phyloP scores from a whole-genome alignment of 2,113 vertebrate genomes.

The Burhinus oedicnemus region DNA sequence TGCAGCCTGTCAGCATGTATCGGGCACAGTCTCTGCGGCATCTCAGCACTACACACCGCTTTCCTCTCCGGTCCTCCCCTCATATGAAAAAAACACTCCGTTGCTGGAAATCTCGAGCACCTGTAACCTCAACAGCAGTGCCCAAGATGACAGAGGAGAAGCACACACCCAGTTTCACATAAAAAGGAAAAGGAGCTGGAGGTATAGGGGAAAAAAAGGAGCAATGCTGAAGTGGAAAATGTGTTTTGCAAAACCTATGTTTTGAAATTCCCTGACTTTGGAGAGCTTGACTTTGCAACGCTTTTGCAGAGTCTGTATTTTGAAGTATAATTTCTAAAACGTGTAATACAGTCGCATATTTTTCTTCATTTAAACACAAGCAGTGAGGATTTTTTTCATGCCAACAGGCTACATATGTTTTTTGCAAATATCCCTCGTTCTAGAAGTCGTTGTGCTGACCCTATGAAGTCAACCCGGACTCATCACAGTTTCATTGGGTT shows the following conservation, averaged over 20 bases:
- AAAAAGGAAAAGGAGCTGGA: background rate
- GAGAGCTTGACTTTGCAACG: background rate
- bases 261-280: background rate
- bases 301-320: background rate
- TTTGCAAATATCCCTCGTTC: background rate
- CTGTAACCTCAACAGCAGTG: background rate
- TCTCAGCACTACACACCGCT: background rate
- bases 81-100: background rate
- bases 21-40: background rate
- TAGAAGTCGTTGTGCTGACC: background rate
- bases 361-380: background rate
- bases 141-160: background rate
- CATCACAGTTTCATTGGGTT: background rate
- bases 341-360: background rate
- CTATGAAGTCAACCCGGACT: background rate
- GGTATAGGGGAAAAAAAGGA: background rate
- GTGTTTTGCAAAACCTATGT: background rate
- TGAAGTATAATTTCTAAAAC: background rate
- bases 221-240: background rate
- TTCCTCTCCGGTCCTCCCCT: background rate
- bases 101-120: background rate
- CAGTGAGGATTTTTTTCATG: background rate
- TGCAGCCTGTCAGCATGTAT: background rate
- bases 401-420: background rate
- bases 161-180: background rate